Evolutionary conservation across 2,797 vertebrate genomes (phyloP), one percentile per base, ranked within the genome.

Genomic region (Ctenosaura bakeri): DNA sequence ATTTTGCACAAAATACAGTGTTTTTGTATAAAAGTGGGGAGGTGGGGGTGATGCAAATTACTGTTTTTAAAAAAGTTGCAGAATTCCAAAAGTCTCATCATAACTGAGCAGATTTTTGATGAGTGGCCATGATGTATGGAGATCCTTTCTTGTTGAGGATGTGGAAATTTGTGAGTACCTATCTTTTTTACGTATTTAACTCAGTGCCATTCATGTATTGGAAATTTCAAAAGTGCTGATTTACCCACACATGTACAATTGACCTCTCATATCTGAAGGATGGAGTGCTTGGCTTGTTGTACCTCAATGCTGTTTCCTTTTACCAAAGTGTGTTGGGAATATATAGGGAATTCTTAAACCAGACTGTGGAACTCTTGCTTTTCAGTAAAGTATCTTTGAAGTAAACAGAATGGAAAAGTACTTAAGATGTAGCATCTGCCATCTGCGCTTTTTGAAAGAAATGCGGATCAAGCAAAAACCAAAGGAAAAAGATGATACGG

Each of bases 371-470:
- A 56, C 46, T n/a, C 3, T 59, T 52, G 38, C 16, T 71, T 38
- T 42, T 5, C 7, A 50, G 9, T 73, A 50, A 52, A 22, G 18
- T 18, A 35, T 46, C 22, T 71, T 56, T 54, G 54, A 35, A 82
- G 6, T 54, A 64, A 76, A 52, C 62, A 42, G 42, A 29, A 46
- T 24, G 46, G 35, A 22, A 18, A 71, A 66, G 8, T 81, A 79
- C 52, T 90, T 73, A 86, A 5, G 14, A 56, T 32, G 42, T 82
- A 29, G 50, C 24, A 64, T 62, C 38, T 82, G 89, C 89, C 85
- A 86, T 82, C 89, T 90, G 35, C 66, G 87, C 69, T 46, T 90
- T 82, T 29, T 82, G 69, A 26, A 52, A 54, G 32, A 4, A 86
- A 82, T 82, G 56, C 85, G 82, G 79, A 82, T 82, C 56, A 82